Percentiles rank a stretch among this genome's conserved stretches.
phyloP scores from a whole-genome alignment of 2,797 vertebrate genomes.

The Picus viridis region DNA sequence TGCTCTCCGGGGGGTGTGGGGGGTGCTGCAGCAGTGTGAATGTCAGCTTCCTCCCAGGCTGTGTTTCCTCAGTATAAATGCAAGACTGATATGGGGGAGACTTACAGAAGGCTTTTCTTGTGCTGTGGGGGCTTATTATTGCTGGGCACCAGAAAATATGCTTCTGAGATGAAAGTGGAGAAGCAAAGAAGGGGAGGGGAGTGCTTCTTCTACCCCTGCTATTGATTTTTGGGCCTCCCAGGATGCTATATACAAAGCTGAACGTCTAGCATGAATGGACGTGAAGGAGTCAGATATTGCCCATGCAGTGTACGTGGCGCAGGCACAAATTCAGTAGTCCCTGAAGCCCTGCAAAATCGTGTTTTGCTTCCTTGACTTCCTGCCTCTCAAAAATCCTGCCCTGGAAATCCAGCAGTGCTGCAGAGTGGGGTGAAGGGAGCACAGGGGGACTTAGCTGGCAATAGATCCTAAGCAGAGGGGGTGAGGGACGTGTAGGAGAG shows the following conservation, averaged over 20 bases:
- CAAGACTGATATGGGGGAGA: not conserved
- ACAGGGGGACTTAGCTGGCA: not conserved
- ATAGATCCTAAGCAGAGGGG: fast-evolving
- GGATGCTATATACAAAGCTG: not conserved
- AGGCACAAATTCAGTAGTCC: not conserved
- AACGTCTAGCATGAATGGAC: not conserved
- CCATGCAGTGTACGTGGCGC: fast-evolving
- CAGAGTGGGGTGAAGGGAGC: not conserved
- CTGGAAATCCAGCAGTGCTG: not conserved
- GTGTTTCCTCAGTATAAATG: not conserved
- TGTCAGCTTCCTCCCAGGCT: not conserved
- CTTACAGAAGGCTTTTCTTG: not conserved
- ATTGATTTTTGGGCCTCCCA: not conserved
- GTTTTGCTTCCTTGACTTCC: not conserved
- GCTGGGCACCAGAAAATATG: not conserved
- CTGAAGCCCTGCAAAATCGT: not conserved
- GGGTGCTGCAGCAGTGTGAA: not conserved
- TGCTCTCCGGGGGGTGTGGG: not conserved
- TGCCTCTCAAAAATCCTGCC: not conserved
- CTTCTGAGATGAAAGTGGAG: not conserved
- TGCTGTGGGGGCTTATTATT: not conserved
- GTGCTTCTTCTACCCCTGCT: not conserved
- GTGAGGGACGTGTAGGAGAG: not conserved
- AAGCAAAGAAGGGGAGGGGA: not conserved
- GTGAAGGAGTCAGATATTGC: not conserved